These are phyloP conservation scores for Drosophila meridionalis DNA, from an alignment of 2,888 invertebrate species.

Conservation along the genomic window DNA sequence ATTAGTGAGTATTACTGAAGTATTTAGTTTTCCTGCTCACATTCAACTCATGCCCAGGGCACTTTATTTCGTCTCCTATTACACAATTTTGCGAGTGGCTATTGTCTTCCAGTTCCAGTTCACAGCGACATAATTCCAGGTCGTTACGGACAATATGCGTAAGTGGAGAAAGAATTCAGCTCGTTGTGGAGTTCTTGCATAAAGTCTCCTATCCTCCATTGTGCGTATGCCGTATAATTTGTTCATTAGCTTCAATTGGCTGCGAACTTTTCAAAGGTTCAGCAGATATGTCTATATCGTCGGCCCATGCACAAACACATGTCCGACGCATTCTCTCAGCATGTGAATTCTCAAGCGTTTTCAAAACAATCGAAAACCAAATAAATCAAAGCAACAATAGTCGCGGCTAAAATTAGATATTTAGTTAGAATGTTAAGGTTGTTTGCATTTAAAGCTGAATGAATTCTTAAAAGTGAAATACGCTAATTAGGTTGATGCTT, in stretches of 20 bases:
- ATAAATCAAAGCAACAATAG: conserved; percentile 35
- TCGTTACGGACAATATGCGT: conserved; percentile 7
- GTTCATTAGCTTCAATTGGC: conserved; percentile 73
- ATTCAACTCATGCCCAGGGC: background rate
- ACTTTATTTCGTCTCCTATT: conserved; percentile 15
- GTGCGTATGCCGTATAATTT: conserved; percentile 54
- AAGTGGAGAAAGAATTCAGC: conserved; percentile 87
- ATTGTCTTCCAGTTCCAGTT: conserved; percentile 9
- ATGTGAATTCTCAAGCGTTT: conserved; percentile 31
- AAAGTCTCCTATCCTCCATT: conserved; percentile 18
- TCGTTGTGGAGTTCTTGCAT: conserved; percentile 75
- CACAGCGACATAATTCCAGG: background rate
- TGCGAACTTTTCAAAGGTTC: conserved; percentile 37
- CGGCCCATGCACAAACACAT: background rate
- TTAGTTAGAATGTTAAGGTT: conserved; percentile 9
- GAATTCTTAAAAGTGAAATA: background rate
- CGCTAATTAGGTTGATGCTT: background rate
- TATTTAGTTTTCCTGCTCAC: background rate
- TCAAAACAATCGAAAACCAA: conserved; percentile 15
- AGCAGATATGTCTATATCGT: conserved; percentile 3
- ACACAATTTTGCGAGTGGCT: conserved; percentile 4
- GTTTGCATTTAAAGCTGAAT: background rate
- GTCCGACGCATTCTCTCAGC: conserved; percentile 2
- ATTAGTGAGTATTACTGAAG: background rate
- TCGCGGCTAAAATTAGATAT: conserved; percentile 50